A percentile compares a stretch with the other conserved stretches of the same genome.
phyloP scores from a whole-genome alignment of 2,797 vertebrate species.

The Spondyliosoma cantharus region DNA sequence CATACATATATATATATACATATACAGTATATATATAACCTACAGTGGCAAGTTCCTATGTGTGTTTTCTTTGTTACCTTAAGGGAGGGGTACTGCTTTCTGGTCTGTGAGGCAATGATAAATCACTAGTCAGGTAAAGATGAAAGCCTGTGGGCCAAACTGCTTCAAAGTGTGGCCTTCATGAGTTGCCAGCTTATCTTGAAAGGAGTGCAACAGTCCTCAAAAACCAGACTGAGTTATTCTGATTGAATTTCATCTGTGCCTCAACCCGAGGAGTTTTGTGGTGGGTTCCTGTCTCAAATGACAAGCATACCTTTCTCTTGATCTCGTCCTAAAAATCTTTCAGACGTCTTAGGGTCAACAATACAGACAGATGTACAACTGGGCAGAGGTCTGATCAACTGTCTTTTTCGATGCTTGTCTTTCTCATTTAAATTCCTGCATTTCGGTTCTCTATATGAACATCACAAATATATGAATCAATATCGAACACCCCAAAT shows the following conservation, averaged over 20 bases:
- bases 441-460: background rate
- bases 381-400: background rate
- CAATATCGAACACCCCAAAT: background rate
- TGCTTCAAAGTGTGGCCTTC: constrained; percentile 76
- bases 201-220: constrained; percentile 69
- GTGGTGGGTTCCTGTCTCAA: constrained; percentile 26
- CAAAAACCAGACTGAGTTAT: constrained; percentile 60
- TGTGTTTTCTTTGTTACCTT: constrained; percentile 67
- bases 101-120: constrained; percentile 75
- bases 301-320: constrained; percentile 15
- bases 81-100: constrained; percentile 68
- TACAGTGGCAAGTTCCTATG: constrained; percentile 49
- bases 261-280: constrained; percentile 20
- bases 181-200: constrained; percentile 76
- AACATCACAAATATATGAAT: background rate
- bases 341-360: background rate
- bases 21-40: constrained; percentile 36
- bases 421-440: background rate
- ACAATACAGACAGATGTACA: background rate
- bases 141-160: constrained; percentile 76
- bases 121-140: constrained; percentile 78
- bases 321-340: constrained; percentile 1
- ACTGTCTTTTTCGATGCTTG: background rate
- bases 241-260: constrained; percentile 62
- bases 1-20: too few relatives aligned